These are phyloP conservation scores for Boloria selene DNA, from an alignment of 2,888 invertebrate genomes.

Conservation along the genomic window DNA sequence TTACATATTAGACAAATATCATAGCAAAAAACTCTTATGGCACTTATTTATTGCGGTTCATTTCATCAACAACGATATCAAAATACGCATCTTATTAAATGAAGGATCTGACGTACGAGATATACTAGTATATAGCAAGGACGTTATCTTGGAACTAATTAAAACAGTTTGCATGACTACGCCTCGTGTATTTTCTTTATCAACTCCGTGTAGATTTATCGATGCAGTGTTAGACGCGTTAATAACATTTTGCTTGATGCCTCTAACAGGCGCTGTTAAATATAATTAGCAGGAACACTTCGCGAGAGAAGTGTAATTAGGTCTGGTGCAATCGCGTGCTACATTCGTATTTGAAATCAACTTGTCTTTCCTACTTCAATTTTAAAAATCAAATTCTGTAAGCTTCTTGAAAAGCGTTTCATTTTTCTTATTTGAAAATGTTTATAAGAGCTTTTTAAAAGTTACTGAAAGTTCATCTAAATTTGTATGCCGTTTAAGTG, in stretches of 20 bases:
- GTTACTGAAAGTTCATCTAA: too few relatives aligned
- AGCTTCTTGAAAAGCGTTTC: neutral
- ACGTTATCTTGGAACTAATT: too few relatives aligned
- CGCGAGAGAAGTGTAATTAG: conserved; percentile 27
- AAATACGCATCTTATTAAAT: too few relatives aligned
- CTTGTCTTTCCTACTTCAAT: neutral
- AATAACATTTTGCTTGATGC: conserved; percentile 40
- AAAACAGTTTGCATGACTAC: too few relatives aligned
- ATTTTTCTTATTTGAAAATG: neutral
- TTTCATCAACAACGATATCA: too few relatives aligned
- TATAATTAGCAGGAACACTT: conserved; percentile 37
- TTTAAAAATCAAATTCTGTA: neutral
- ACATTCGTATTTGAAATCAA: conserved; percentile 5
- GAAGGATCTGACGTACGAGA: too few relatives aligned
- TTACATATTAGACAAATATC: too few relatives aligned
- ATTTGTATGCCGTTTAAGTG: too few relatives aligned
- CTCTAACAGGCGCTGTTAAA: conserved; percentile 39
- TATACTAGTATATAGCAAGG: too few relatives aligned
- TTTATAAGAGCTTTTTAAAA: neutral
- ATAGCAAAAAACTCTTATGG: too few relatives aligned
- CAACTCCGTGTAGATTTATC: conserved; percentile 7
- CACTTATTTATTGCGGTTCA: too few relatives aligned
- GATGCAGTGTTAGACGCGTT: conserved; percentile 25
- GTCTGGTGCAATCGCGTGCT: conserved; percentile 21
- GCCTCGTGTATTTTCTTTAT: neutral